phyloP scores from a whole-genome alignment of 2,888 invertebrate species.

The Apocheima hispidaria region DNA sequence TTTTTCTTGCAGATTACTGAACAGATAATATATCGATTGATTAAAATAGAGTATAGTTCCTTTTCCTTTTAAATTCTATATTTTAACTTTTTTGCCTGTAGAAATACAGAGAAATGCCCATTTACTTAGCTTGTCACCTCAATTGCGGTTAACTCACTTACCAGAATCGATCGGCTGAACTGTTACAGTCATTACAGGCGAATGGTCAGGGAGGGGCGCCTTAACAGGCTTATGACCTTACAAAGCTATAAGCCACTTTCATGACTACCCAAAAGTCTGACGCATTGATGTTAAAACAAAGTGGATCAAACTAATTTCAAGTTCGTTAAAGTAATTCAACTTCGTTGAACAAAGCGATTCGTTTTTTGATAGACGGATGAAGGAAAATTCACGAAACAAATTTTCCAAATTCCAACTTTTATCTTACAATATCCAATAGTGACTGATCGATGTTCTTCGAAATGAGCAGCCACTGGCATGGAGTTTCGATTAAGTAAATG shows the following conservation, averaged over 20 bases:
- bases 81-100: too few relatives aligned
- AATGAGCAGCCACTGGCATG: constrained; percentile 24
- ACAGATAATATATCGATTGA: too few relatives aligned
- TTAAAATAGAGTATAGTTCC: too few relatives aligned
- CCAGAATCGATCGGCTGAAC: too few relatives aligned
- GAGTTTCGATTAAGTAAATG: constrained; percentile 25
- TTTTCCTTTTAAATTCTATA: too few relatives aligned
- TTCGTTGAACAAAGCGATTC: constrained; percentile 44
- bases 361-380: constrained; percentile 42
- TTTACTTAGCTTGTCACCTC: too few relatives aligned
- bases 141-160: too few relatives aligned
- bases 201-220: too few relatives aligned
- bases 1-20: too few relatives aligned
- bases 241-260: constrained; percentile 28
- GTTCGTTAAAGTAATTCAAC: constrained; percentile 49
- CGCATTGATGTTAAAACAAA: constrained; percentile 36
- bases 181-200: too few relatives aligned
- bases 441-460: constrained; percentile 40
- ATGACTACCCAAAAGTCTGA: constrained; percentile 28
- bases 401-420: constrained; percentile 44
- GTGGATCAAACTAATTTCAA: constrained; percentile 50
- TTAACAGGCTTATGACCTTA: constrained; percentile 20
- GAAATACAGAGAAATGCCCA: too few relatives aligned
- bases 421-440: constrained; percentile 40
- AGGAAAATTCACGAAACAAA: constrained; percentile 43